Base-by-base conservation (phyloP, 2,888 invertebrate species). In the Parnassius smintheus region DNA sequence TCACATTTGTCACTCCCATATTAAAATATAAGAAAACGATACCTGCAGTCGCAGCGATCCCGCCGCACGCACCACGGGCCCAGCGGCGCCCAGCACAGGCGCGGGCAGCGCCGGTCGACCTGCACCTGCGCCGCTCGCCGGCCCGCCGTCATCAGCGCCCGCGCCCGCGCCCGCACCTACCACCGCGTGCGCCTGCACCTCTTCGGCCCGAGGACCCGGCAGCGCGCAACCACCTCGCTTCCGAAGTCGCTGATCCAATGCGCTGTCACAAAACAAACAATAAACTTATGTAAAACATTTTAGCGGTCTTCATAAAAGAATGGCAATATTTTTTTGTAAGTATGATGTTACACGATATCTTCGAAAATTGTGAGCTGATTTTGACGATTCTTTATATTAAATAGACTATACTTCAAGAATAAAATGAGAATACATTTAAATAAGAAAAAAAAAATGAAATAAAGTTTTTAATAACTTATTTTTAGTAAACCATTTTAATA, bases 31-130 rank as follows among this genome's bases (percentile, higher is more conserved):
- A 11, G 44, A 0, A 44, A 2, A 44, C 44, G 2, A 3, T 11
- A 93, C 92, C 77, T 93, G 92, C 2, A 93, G 74, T 12, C 93
- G 75, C 62, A 86, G 78, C 4, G 85, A 77, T 0, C 92, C 91
- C 0, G 91, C 91, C 0, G 90, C 85, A 0, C 91, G 66, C 0
- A 91, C 91, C 0, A 91, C 80, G 0, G 91, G 91, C 0, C 91
- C 91, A 8, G 88, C 88, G 3, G 80, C 76, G 25, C 91, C 91
- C 1, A 91, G 77, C 65, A 86, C 82, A 42, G 81, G 81, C 42
- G 74, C 73, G 42, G 78, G 73, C 48, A 77, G 71, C 7, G 70
- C 63, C 48, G 75, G 78, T 10, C 70, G 70, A 7, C 35, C 35
- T 35, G 1, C 35, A 1, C 35, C 35, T 7, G 3, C 25, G 25